A percentile compares a stretch with the other conserved stretches of the same genome.
Conservation (phyloP, 2,888 invertebrate species). For the Yponomeuta malinellus region DNA sequence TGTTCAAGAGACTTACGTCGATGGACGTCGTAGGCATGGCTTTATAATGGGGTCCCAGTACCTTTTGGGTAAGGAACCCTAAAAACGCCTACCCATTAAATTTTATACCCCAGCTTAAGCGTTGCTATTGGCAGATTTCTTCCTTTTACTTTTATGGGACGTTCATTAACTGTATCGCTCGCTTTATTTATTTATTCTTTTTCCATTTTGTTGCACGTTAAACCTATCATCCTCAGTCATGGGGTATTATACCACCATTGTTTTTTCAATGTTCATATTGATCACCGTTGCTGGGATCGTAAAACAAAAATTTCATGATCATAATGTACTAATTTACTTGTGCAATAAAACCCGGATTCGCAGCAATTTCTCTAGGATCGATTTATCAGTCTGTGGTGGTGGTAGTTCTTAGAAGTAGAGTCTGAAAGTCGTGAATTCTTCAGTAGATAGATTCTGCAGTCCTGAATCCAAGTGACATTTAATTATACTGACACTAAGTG, state of each 20-base stretch:
- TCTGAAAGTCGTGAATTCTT: constrained; percentile 17
- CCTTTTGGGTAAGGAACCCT: no score
- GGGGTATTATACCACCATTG: background rate
- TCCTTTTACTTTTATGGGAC: constrained; percentile 58
- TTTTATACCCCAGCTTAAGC: constrained; percentile 71
- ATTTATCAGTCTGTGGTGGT: constrained; percentile 5
- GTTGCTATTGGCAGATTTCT: constrained; percentile 72
- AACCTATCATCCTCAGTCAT: constrained; percentile 10
- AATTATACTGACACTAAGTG: background rate
- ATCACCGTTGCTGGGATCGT: background rate
- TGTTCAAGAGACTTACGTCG: no score
- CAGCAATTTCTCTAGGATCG: background rate
- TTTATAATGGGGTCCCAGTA: no score
- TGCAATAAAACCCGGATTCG: background rate
- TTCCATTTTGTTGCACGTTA: constrained; percentile 7
- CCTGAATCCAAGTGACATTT: background rate
- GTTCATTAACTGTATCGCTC: constrained; percentile 63
- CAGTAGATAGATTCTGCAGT: background rate
- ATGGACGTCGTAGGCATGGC: no score
- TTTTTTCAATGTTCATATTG: background rate
- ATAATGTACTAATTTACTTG: background rate
- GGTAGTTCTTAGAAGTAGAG: background rate
- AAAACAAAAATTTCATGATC: background rate
- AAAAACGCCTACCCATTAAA: constrained; percentile 74
- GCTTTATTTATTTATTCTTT: constrained; percentile 23